A percentile compares a stretch with the other conserved stretches of the same genome.
Conservation (phyloP, 1,140 invertebrate genomes). For the Capitella teleta region DNA sequence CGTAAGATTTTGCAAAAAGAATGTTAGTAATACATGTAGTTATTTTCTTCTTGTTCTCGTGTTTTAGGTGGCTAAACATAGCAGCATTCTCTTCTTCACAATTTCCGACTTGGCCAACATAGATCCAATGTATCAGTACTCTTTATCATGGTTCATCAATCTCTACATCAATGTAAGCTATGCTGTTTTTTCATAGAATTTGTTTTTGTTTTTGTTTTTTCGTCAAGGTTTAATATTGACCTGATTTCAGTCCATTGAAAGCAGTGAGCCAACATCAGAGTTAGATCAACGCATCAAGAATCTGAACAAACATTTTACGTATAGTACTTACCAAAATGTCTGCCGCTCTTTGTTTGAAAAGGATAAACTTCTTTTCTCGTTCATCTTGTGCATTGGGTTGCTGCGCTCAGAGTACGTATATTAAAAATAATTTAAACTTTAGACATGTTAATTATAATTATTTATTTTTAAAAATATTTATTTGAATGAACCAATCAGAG, state of each 20-base stretch:
- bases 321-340: slow-evolving; percentile 40
- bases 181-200: not conserved
- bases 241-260: slow-evolving; percentile 34
- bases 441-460: not conserved
- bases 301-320: slow-evolving; percentile 38
- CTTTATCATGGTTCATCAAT: slow-evolving; percentile 85
- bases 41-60: not conserved
- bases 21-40: too few relatives aligned
- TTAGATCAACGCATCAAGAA: slow-evolving; percentile 31
- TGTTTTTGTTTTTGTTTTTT: not conserved
- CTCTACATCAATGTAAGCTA: slow-evolving; percentile 46
- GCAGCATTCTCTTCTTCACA: slow-evolving; percentile 80
- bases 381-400: slow-evolving; percentile 36
- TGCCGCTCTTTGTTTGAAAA: slow-evolving; percentile 43
- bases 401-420: not conserved
- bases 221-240: not conserved
- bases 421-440: too few relatives aligned
- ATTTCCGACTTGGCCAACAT: slow-evolving; percentile 78
- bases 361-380: slow-evolving; percentile 43
- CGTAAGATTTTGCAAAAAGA: too few relatives aligned
- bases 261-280: slow-evolving; percentile 28
- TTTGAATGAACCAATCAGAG: slow-evolving; percentile 23
- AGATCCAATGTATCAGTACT: slow-evolving; percentile 97
- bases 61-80: slow-evolving; percentile 64
- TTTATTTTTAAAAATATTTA: not conserved